Conservation (phyloP, 2,797 vertebrate species). For the Falco columbarius region DNA sequence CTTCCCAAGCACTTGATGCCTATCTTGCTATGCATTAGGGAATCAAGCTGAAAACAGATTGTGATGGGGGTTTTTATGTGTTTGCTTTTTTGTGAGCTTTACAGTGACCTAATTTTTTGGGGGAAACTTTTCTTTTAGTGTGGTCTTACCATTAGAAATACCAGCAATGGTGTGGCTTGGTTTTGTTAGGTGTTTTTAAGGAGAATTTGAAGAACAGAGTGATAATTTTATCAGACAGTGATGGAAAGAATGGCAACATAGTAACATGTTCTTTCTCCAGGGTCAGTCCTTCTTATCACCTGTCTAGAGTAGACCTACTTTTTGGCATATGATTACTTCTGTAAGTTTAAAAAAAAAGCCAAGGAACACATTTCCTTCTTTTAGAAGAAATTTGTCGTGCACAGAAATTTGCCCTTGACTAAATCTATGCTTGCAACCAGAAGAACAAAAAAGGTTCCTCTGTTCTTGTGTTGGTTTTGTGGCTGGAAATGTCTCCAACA, state of each 20-base stretch:
- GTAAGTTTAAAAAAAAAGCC: neutral
- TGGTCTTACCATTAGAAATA: neutral
- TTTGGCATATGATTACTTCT: slow-evolving; percentile 15
- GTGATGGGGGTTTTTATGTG: neutral
- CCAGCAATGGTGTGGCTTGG: neutral
- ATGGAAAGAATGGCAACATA: slow-evolving; percentile 26
- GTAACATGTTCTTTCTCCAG: slow-evolving; percentile 21
- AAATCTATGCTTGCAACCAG: neutral
- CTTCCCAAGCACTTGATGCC: slow-evolving; percentile 23
- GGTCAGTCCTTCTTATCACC: slow-evolving; percentile 49
- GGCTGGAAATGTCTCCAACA: neutral
- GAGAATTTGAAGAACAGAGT: slow-evolving; percentile 1
- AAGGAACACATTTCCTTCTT: neutral
- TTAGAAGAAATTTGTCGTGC: slow-evolving; percentile 21
- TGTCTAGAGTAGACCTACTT: slow-evolving; percentile 51
- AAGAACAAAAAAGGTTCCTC: neutral
- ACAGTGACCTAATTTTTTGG: slow-evolving; percentile 42
- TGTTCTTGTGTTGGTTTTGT: neutral
- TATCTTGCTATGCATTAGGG: slow-evolving; percentile 28
- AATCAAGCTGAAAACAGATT: slow-evolving; percentile 19
- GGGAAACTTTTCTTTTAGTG: neutral
- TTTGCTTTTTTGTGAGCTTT: slow-evolving; percentile 44
- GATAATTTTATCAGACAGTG: slow-evolving; percentile 14
- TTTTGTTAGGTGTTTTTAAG: slow-evolving; percentile 1
- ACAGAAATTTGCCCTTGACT: neutral